These are phyloP conservation scores for Podotricha telesiphe DNA, from an alignment of 2,888 invertebrate genomes.

Conservation along the genomic window DNA sequence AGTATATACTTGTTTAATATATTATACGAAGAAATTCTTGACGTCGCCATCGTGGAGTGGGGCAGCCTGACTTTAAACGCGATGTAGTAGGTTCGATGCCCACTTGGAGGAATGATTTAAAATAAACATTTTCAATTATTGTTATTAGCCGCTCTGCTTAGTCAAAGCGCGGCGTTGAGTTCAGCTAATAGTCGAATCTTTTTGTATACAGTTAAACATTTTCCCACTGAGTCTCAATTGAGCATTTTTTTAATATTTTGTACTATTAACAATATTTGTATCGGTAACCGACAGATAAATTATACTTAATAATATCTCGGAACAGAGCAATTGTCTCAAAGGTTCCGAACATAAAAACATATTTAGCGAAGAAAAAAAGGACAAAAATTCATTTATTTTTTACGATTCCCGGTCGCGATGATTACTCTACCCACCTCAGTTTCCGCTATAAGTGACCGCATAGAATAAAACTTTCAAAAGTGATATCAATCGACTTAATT, in stretches of 20 bases:
- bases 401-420: conserved; percentile 68
- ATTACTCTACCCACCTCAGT: conserved; percentile 62
- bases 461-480: background rate
- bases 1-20: conserved; percentile 45
- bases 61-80: background rate
- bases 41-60: background rate
- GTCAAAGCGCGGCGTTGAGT: too few species aligned
- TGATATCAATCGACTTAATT: background rate
- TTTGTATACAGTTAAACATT: too few species aligned
- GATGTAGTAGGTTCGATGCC: too few species aligned
- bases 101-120: too few species aligned
- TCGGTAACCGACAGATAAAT: conserved; percentile 56
- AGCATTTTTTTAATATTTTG: conserved; percentile 52
- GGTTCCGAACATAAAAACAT: conserved; percentile 73
- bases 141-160: too few species aligned
- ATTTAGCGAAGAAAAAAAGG: conserved; percentile 59
- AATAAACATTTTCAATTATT: too few species aligned
- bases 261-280: conserved; percentile 53
- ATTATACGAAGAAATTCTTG: conserved; percentile 8
- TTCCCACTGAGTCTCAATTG: too few species aligned
- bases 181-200: too few species aligned
- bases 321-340: conserved; percentile 55
- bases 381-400: conserved; percentile 74
- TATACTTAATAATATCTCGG: conserved; percentile 57
- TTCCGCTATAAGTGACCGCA: conserved; percentile 55